Percentiles rank a stretch among this genome's conserved stretches.
These are phyloP conservation scores for Plagodis pulveraria DNA, from an alignment of 2,888 invertebrate species.

Conservation along the genomic window DNA sequence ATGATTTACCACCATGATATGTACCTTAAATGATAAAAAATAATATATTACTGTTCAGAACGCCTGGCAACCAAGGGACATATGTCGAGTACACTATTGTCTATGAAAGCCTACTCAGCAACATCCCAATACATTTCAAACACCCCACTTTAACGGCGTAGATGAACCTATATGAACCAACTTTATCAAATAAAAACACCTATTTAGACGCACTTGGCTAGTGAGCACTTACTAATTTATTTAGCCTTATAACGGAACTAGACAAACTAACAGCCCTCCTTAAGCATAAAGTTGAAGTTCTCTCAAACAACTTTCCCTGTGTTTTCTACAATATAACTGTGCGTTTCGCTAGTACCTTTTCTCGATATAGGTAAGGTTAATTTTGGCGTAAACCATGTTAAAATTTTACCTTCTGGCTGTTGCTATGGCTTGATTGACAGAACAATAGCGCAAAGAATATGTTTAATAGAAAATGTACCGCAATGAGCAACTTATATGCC, in stretches of 20 bases:
- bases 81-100: too few species aligned
- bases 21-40: too few species aligned
- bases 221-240: constrained; percentile 33
- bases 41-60: too few species aligned
- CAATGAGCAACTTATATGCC: neutral
- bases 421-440: constrained; percentile 39
- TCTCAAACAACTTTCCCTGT: constrained; percentile 28
- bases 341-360: constrained; percentile 40
- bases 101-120: neutral
- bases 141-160: neutral
- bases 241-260: constrained; percentile 32
- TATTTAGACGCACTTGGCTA: constrained; percentile 10
- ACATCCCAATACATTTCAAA: neutral
- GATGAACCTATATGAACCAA: neutral
- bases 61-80: too few species aligned
- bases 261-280: constrained; percentile 35
- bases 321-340: constrained; percentile 33
- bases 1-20: too few species aligned
- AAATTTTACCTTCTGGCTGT: constrained; percentile 9
- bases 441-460: constrained; percentile 35
- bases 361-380: constrained; percentile 10
- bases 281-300: constrained; percentile 40
- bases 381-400: constrained; percentile 2
- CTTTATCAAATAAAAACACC: constrained; percentile 27
- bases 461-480: constrained; percentile 2